Base-by-base conservation (phyloP, 2,113 vertebrate species). In the Catharus minimus region DNA sequence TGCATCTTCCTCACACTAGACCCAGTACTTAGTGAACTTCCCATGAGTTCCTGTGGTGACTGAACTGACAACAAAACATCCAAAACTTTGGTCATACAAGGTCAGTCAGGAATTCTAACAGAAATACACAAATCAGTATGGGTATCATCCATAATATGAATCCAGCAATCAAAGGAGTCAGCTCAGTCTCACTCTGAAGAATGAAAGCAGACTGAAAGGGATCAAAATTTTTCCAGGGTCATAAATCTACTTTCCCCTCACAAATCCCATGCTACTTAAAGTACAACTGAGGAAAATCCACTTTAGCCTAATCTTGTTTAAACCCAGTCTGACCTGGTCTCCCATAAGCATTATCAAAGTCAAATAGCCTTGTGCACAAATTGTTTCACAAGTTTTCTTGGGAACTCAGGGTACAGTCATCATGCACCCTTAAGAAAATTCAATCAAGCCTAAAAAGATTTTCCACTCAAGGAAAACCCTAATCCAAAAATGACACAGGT, bases 271-370 rank as follows among this genome's bases (percentile, higher is more conserved):
- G 62, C 73, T 92, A 89, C 76, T 97, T 95, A 89, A 92, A 91
- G 84, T 49, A 96, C 67, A 91, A 80, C 76, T 44, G 91, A 82
- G 36, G 72, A 86, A 91, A 94, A 85, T 91, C 75, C 89, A 73
- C 93, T 94, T 89, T 91, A 95, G 89, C 80, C 52, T 97, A 96
- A 96, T 91, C 74, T 81, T 96, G 86, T 96, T 97, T 94, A 95
- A 97, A 96, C 46, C 89, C 86, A 16, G 46, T 65, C 80, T 97
- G 93, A 95, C 74, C 81, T 62, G 11, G 65, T 91, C 82, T 88
- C 58, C 75, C 61, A 97, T 82, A 94, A 95, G 89, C 69, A 72
- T 76, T 94, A 96, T 82, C 60, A 74, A 89, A 73, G 66, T 85
- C 86, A 93, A 95, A 78, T 12, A 44, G 33, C 38, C 53, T 39